Base-by-base conservation (phyloP, 2,888 invertebrate genomes). In the Dryadula phaetusa region DNA sequence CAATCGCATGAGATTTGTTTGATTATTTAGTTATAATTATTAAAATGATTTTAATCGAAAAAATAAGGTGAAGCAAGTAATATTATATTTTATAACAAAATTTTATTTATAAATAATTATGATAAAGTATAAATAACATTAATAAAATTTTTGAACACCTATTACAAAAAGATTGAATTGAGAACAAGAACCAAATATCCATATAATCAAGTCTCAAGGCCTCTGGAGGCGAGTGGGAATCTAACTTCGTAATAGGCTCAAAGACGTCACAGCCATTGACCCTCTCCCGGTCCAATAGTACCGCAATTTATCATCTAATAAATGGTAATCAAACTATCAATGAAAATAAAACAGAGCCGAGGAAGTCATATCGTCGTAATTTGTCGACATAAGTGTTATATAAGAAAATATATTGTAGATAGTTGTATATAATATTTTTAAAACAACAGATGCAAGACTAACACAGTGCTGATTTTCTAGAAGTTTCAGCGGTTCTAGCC, bases 261-360 rank as follows among this genome's bases (percentile, higher is more conserved):
- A 79, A 81, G 80, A 82, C 82, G 82, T 86, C 81, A 83, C 76
- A 76, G 70, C 70, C 70, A 79, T 77, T 84, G 82, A 83, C 82
- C 79, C 80, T 79, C 76, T 78, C 73, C 71, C 56, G 58, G 62
- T 62, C 62, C 56, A 49, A 56, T 56, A 49, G 54, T 46, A 62
- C 49, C 52, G 53, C 54, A 54, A 65, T 65, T 37, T 65, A 60
- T 65, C 71, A 73, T 69, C 70, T 67, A 72, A 76, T 63, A 53
- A 46, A 64, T 64, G 54, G 34, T 54, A 64, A 62, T 69, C 62
- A 44, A 52, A 65, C 40, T 64, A 61, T 60, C 28, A 46, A 16
- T 46, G 46, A 22, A 34, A 49, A 49, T 58, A 49, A 42, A 60
- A 47, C 52, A 58, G 56, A 10, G 40, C 40, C 56, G 12, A 40